Percentiles rank a stretch among this genome's conserved stretches.
phyloP scores from a whole-genome alignment of 1,140 invertebrate species.

The Heliconius melpomene region DNA sequence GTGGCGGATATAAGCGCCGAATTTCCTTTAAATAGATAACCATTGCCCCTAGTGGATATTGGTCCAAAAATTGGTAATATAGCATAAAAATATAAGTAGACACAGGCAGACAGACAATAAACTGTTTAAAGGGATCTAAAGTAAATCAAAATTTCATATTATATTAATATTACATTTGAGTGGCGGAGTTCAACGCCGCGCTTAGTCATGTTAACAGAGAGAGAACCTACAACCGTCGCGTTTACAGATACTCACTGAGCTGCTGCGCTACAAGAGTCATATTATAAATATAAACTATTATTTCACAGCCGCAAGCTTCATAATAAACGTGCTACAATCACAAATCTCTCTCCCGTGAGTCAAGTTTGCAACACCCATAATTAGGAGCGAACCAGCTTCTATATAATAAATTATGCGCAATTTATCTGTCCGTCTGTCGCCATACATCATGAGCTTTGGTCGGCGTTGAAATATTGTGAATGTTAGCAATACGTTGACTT shows the following conservation, averaged over 20 bases:
- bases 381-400: slow-evolving; percentile 63
- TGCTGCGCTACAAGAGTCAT: not conserved
- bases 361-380: slow-evolving; percentile 62
- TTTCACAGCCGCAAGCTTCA: slow-evolving; percentile 28
- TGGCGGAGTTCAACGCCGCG: not conserved
- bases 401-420: slow-evolving; percentile 77
- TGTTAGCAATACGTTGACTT: slow-evolving; percentile 57
- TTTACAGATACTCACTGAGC: not conserved
- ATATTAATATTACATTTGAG: no score
- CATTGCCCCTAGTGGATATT: no score
- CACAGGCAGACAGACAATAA: no score
- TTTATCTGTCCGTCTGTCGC: slow-evolving; percentile 77
- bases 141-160: no score
- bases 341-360: slow-evolving; percentile 58
- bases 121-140: no score
- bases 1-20: no score
- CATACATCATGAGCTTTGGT: slow-evolving; percentile 72
- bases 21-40: no score
- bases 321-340: slow-evolving; percentile 42
- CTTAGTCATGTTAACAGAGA: not conserved
- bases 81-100: no score
- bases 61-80: no score
- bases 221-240: not conserved
- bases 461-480: slow-evolving; percentile 71
- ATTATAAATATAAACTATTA: slow-evolving; percentile 1